Evolutionary conservation across 92 coral and sea anemone species (phyloP).

Genomic region (Blastomussa wellsi): DNA sequence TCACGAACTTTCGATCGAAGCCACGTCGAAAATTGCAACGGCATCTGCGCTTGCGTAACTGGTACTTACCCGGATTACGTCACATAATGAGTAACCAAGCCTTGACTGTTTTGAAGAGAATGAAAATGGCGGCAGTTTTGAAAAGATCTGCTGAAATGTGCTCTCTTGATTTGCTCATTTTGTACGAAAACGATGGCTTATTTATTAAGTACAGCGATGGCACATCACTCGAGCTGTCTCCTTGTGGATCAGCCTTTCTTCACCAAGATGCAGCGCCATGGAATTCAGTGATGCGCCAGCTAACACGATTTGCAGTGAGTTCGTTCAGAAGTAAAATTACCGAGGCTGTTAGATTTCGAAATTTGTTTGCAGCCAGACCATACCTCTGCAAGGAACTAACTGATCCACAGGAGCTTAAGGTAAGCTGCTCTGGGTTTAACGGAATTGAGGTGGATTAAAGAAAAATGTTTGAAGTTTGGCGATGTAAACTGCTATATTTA

Average conservation of each 20-base stretch:
- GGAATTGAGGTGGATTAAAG: no score
- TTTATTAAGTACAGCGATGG: slow-evolving; percentile 72
- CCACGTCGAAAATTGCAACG: slow-evolving; percentile 92
- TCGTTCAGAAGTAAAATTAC: slow-evolving; percentile 53
- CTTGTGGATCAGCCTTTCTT: slow-evolving; percentile 79
- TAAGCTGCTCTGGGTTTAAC: slow-evolving; percentile 4
- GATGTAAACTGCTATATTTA: no score
- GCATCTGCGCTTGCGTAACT: slow-evolving; percentile 87
- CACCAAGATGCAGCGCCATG: slow-evolving; percentile 39
- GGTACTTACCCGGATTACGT: slow-evolving; percentile 31
- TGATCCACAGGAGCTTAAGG: slow-evolving; percentile 50
- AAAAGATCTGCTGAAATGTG: neutral
- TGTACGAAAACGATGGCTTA: slow-evolving; percentile 73
- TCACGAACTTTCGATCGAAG: slow-evolving; percentile 52
- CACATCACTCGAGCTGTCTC: slow-evolving; percentile 72
- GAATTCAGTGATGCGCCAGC: slow-evolving; percentile 55
- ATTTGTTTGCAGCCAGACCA: slow-evolving; percentile 75
- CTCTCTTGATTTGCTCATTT: slow-evolving; percentile 10
- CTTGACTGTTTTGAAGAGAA: neutral
- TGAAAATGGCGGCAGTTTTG: slow-evolving; percentile 70
- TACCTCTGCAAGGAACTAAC: slow-evolving; percentile 76
- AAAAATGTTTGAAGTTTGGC: no score
- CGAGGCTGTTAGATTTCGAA: slow-evolving; percentile 70
- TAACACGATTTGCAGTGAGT: slow-evolving; percentile 78
- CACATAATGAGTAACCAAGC: slow-evolving; percentile 18